Percentiles rank a stretch among this genome's conserved stretches.
phyloP scores from a whole-genome alignment of 2,113 vertebrate genomes.

The Pheucticus melanocephalus region DNA sequence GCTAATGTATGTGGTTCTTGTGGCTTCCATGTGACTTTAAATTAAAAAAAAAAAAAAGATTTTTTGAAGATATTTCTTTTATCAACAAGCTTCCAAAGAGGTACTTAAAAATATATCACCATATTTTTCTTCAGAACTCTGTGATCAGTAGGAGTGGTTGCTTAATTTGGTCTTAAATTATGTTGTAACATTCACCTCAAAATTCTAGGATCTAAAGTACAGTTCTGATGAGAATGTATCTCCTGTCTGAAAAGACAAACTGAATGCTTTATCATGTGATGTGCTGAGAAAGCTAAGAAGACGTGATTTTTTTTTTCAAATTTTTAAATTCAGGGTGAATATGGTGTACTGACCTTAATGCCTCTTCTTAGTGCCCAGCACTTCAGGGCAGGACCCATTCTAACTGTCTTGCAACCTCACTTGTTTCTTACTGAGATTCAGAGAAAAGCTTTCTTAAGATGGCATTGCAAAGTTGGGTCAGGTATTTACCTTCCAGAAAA shows the following conservation, averaged over 20 bases:
- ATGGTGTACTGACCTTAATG: accelerated
- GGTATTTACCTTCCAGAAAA: neutral
- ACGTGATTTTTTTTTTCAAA: neutral
- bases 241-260: neutral
- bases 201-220: neutral
- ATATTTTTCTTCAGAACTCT: neutral
- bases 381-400: neutral
- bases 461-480: neutral
- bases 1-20: neutral
- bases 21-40: neutral
- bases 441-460: neutral
- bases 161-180: neutral
- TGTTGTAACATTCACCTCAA: neutral
- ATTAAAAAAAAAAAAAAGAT: neutral
- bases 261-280: neutral
- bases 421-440: neutral
- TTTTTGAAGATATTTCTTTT: neutral
- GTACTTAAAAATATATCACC: neutral
- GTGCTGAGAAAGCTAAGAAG: neutral
- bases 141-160: neutral
- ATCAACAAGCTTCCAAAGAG: neutral
- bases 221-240: neutral
- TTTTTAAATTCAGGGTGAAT: neutral
- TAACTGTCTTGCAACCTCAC: neutral
- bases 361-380: neutral